These are phyloP conservation scores for Epinephelus fuscoguttatus DNA, from an alignment of 2,113 vertebrate genomes.

Conservation along the genomic window DNA sequence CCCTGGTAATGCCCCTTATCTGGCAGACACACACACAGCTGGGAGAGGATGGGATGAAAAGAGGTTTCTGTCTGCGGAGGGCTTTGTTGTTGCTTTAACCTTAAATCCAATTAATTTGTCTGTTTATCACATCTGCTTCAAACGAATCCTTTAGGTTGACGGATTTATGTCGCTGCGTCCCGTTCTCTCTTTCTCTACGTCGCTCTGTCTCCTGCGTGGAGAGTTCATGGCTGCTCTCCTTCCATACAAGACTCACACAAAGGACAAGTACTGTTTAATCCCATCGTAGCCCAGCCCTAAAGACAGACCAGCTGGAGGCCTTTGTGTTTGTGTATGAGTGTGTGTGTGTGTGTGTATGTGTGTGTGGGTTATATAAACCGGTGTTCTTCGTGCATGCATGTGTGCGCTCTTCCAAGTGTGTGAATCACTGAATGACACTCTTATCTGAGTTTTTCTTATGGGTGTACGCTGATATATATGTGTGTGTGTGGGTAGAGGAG, in stretches of 20 bases:
- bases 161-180: constrained; percentile 14
- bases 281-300: constrained; percentile 63
- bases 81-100: constrained; percentile 49
- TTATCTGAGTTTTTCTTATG: constrained; percentile 30
- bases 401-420: constrained; percentile 25
- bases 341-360: constrained; percentile 34
- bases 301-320: constrained; percentile 74
- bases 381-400: constrained; percentile 19
- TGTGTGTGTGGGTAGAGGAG: constrained; percentile 5
- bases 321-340: constrained; percentile 62
- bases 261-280: constrained; percentile 78
- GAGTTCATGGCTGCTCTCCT: constrained; percentile 51
- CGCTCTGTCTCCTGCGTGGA: constrained; percentile 33
- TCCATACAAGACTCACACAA: constrained; percentile 72
- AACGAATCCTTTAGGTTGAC: constrained; percentile 33
- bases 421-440: constrained; percentile 17
- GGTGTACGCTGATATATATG: not conserved
- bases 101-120: constrained; percentile 45
- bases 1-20: constrained; percentile 79
- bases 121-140: constrained; percentile 20
- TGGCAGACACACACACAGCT: constrained; percentile 75
- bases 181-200: not conserved
- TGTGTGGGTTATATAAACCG: constrained; percentile 53
- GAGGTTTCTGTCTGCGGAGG: constrained; percentile 29
- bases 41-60: constrained; percentile 55